These are phyloP conservation scores for Aethina tumida DNA, from an alignment of 1,140 invertebrate species.

Conservation along the genomic window DNA sequence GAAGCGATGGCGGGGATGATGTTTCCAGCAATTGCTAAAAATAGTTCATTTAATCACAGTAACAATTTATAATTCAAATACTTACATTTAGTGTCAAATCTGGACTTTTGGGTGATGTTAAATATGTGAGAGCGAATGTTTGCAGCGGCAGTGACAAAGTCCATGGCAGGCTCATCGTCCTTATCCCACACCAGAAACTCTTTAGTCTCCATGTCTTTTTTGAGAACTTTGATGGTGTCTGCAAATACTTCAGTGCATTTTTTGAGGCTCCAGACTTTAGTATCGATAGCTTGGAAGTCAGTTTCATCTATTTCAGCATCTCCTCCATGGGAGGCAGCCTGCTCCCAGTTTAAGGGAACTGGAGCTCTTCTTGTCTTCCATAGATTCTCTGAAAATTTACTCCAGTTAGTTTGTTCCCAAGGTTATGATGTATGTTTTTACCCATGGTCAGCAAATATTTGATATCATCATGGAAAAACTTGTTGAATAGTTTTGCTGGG, in stretches of 20 bases:
- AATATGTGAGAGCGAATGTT: conserved; percentile 92
- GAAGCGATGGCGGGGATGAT: conserved; percentile 99
- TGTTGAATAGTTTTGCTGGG: conserved; percentile 69
- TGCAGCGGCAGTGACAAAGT: conserved; percentile 92
- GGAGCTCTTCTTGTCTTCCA: conserved; percentile 85
- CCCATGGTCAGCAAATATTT: conserved; percentile 87
- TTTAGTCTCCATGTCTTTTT: conserved; percentile 47
- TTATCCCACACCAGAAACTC: conserved; percentile 94
- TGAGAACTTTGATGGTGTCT: conserved; percentile 58
- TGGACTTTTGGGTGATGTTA: conserved; percentile 74
- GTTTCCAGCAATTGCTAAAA: conserved; percentile 90
- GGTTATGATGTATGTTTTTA: too few species aligned
- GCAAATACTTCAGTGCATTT: conserved; percentile 71
- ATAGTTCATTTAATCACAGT: conserved; percentile 14
- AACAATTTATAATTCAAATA: too few species aligned
- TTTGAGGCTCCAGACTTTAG: conserved; percentile 32
- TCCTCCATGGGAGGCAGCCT: conserved; percentile 25
- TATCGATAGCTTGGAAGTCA: conserved; percentile 23
- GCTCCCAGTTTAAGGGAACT: conserved; percentile 63
- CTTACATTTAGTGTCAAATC: conserved; percentile 94
- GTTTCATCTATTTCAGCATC: conserved; percentile 13
- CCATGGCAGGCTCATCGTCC: conserved; percentile 88
- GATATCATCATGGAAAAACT: conserved; percentile 94
- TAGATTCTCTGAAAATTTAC: conserved; percentile 63
- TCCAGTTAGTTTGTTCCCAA: not conserved